Percentiles rank a stretch among this genome's conserved stretches.
phyloP scores from a whole-genome alignment of 1,140 invertebrate species.

The Sesamia nonagrioides region DNA sequence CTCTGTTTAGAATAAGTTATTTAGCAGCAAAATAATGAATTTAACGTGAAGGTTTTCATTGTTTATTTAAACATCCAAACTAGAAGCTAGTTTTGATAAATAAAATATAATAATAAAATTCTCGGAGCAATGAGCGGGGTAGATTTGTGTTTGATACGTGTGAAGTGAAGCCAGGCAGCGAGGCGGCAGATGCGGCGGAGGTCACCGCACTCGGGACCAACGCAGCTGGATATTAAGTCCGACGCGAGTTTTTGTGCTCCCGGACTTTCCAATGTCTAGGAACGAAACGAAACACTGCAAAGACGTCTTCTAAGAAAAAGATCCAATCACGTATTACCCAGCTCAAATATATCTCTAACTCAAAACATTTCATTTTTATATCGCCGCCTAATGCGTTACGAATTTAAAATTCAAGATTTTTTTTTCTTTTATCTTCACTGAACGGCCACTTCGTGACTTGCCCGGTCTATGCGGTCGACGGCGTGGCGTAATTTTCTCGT shows the following conservation, averaged over 20 bases:
- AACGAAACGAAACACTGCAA: constrained; percentile 52
- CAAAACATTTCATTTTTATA: constrained; percentile 41
- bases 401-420: constrained; percentile 62
- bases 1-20: background rate
- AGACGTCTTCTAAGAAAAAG: constrained; percentile 39
- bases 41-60: constrained; percentile 53
- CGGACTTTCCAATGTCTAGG: constrained; percentile 41
- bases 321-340: constrained; percentile 23
- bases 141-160: constrained; percentile 70
- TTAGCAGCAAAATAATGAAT: background rate
- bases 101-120: background rate
- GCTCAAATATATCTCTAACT: constrained; percentile 8
- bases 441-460: constrained; percentile 75
- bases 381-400: constrained; percentile 57
- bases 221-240: constrained; percentile 74
- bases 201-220: constrained; percentile 73
- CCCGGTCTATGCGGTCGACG: constrained; percentile 68
- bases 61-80: constrained; percentile 39
- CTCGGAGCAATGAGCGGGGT: constrained; percentile 49
- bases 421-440: constrained; percentile 67
- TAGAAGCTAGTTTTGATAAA: background rate
- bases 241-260: constrained; percentile 68
- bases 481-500: constrained; percentile 79
- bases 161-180: constrained; percentile 67
- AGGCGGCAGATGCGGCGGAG: constrained; percentile 75